These are phyloP conservation scores for Blastobasis adustella DNA, from an alignment of 2,888 invertebrate species.

Conservation along the genomic window DNA sequence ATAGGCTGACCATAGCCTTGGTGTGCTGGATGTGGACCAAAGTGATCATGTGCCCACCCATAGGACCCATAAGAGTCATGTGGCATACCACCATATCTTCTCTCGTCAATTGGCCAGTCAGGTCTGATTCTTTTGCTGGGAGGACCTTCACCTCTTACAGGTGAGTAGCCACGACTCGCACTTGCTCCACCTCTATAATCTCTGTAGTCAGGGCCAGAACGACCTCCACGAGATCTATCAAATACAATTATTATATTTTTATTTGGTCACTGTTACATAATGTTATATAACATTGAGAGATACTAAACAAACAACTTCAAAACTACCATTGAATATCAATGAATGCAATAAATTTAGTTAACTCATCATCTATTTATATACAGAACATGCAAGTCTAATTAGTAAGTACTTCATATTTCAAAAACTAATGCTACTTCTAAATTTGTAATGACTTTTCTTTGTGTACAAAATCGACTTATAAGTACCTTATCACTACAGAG, in stretches of 20 bases:
- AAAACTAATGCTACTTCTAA: too few species aligned
- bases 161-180: slow-evolving; percentile 83
- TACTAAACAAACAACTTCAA: too few species aligned
- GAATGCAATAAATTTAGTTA: too few species aligned
- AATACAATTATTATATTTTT: background rate
- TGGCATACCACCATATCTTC: slow-evolving; percentile 68
- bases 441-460: too few species aligned
- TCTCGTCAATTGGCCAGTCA: slow-evolving; percentile 78
- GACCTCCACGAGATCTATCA: slow-evolving; percentile 73
- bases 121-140: slow-evolving; percentile 84
- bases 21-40: slow-evolving; percentile 75
- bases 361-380: too few species aligned
- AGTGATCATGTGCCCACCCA: slow-evolving; percentile 70
- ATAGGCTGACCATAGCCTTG: slow-evolving; percentile 77
- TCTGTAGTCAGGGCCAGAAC: slow-evolving; percentile 84
- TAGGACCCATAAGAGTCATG: slow-evolving; percentile 72
- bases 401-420: too few species aligned
- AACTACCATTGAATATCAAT: too few species aligned
- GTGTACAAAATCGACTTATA: too few species aligned
- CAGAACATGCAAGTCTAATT: too few species aligned
- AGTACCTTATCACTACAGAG: slow-evolving; percentile 45
- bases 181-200: slow-evolving; percentile 83
- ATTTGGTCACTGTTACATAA: too few species aligned
- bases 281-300: too few species aligned
- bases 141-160: slow-evolving; percentile 84